Conservation (phyloP, 1,140 invertebrate genomes). For the Oryctes rhinoceros region DNA sequence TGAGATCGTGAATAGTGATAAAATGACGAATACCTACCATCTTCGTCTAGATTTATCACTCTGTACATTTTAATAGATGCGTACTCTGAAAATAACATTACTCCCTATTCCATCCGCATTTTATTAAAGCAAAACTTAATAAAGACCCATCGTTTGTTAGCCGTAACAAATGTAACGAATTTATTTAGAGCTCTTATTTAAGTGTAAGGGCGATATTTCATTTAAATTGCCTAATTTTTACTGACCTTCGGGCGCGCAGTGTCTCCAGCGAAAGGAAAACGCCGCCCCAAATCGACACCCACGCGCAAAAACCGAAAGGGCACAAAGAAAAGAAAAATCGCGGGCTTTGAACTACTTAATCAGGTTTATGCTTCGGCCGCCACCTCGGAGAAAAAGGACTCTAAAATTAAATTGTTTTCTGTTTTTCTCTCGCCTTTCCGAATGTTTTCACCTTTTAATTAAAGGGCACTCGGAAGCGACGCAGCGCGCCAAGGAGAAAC, state of each 20-base stretch:
- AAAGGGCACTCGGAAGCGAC: background rate
- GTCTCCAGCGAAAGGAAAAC: slow-evolving; percentile 3
- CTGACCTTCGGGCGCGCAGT: slow-evolving; percentile 12
- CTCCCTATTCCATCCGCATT: background rate
- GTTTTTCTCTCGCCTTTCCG: slow-evolving; percentile 16
- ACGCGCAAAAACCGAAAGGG: slow-evolving; percentile 21
- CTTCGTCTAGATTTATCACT: too few species aligned
- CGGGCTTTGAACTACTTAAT: slow-evolving; percentile 34
- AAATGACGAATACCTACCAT: too few species aligned
- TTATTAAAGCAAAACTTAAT: background rate
- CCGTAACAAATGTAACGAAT: slow-evolving; percentile 18
- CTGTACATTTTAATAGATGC: too few species aligned
- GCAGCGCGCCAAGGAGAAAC: background rate
- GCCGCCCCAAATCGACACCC: slow-evolving; percentile 5
- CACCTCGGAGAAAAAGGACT: background rate
- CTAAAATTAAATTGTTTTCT: slow-evolving; percentile 36
- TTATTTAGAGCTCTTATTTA: slow-evolving; percentile 9
- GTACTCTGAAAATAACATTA: too few species aligned
- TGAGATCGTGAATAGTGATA: too few species aligned
- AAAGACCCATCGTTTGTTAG: background rate
- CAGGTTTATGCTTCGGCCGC: slow-evolving; percentile 25
- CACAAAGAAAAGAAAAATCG: slow-evolving; percentile 27
- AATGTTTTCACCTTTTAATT: slow-evolving; percentile 38
- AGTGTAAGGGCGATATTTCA: slow-evolving; percentile 21
- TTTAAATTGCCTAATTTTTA: slow-evolving; percentile 38